Evolutionary conservation across 2,888 invertebrate genomes (phyloP).

Genomic region (Clepsis dumicolana): DNA sequence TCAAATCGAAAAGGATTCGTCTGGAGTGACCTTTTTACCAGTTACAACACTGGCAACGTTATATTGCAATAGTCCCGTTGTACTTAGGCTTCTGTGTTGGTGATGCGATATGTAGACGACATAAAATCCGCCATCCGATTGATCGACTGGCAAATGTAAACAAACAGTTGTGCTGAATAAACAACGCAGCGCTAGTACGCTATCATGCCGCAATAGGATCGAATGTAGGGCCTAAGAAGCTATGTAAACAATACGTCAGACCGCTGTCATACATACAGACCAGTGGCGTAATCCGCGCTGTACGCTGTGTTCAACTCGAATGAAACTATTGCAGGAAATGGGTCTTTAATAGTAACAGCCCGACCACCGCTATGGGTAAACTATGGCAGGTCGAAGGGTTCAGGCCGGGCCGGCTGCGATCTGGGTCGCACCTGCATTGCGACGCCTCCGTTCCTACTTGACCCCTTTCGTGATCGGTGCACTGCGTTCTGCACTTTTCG

Average conservation of each 20-base stretch:
- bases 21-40: background rate
- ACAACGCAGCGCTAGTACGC: background rate
- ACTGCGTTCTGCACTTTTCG: slow-evolving; percentile 56
- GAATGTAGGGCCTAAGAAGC: background rate
- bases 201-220: background rate
- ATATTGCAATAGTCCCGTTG: no score
- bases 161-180: background rate
- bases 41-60: background rate
- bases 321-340: background rate
- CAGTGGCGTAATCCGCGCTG: background rate
- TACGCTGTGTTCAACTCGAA: background rate
- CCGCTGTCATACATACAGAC: background rate
- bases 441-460: slow-evolving; percentile 57
- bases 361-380: background rate
- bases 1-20: background rate
- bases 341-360: background rate
- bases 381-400: slow-evolving; percentile 3
- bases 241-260: background rate
- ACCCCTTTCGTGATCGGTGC: slow-evolving; percentile 64
- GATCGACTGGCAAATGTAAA: background rate
- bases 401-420: slow-evolving; percentile 48
- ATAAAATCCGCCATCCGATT: background rate
- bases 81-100: no score
- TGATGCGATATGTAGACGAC: background rate
- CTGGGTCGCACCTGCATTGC: slow-evolving; percentile 82